Base-by-base conservation (phyloP, 2,888 invertebrate genomes). In the Ptycholaimellus sp. region DNA sequence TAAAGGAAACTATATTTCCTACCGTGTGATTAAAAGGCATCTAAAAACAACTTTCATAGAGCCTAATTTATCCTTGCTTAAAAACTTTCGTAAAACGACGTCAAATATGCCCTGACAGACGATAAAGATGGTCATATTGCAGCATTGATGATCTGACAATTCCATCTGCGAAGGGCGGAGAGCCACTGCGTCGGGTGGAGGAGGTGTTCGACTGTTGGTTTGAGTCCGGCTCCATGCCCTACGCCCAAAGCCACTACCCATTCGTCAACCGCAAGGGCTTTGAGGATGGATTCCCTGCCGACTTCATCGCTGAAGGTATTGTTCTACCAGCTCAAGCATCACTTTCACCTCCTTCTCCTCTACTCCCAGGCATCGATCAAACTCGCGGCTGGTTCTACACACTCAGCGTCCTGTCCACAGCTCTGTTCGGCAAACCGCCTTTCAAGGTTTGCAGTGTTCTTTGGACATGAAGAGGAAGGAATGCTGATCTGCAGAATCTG, bases 171-270 rank as follows among this genome's bases (percentile, higher is more conserved):
- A 68, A 73, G 25, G 87, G 83, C 5, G 70, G 73, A 40, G 80
- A 83, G 3, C 76, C 78, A 11, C 62, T 99, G 22, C 71, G 68
- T 43, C 70, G 96, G 37, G 73, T 96, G 3, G 57, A 74, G 1
- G 87, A 93, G 62, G 93, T 99, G 0, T 99, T 99, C 62, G 96
- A 99, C 61, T 99, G 96, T 59, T 99, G 96, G 96, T 99, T 99
- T 63, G 96, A 99, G 60, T 87, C 87, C 1, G 93, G 96, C 3
- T 82, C 85, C 17, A 96, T 96, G 96, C 96, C 96, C 0, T 96
- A 87, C 55, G 93, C 85, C 1, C 85, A 87, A 58, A 70, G 72
- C 49, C 87, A 90, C 62, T 96, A 80, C 59, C 96, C 96, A 0
- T 96, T 96, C 60, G 82, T 90, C 59, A 76, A 76, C 52, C 69